Evolutionary conservation across 2,797 vertebrate genomes (phyloP).

Genomic region (Adrianichthys oophorus): DNA sequence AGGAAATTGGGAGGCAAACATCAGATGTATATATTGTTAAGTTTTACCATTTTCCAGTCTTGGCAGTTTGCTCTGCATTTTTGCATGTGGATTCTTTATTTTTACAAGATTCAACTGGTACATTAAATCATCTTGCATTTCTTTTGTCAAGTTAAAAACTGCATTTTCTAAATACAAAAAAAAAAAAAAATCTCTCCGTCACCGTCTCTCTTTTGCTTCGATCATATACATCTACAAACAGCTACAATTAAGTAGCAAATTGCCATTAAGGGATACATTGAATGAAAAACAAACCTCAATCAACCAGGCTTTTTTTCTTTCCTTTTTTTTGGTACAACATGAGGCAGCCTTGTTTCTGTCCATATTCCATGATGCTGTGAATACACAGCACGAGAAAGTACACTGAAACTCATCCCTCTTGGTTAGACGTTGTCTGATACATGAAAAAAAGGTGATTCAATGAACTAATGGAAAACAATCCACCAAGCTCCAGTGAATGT

Average conservation of each 20-base stretch:
- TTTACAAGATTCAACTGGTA: constrained; percentile 25
- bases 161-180: constrained; percentile 40
- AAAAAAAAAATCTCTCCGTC: constrained; percentile 51
- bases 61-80: constrained; percentile 6
- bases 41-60: constrained; percentile 7
- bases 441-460: constrained; percentile 41
- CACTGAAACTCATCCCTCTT: constrained; percentile 50
- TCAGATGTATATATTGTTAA: constrained; percentile 23
- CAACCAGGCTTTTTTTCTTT: constrained; percentile 26
- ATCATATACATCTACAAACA: constrained; percentile 73
- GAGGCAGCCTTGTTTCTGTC: constrained; percentile 65
- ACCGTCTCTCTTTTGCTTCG: constrained; percentile 76
- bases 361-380: constrained; percentile 50
- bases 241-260: constrained; percentile 72
- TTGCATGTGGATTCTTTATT: constrained; percentile 15
- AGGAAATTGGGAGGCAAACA: constrained; percentile 19
- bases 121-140: constrained; percentile 30
- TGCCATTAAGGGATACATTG: constrained; percentile 68
- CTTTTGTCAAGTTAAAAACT: constrained; percentile 44
- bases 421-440: constrained; percentile 39
- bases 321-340: constrained; percentile 70
- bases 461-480: constrained; percentile 23
- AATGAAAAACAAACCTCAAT: constrained; percentile 68
- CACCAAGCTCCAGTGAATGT: constrained; percentile 31
- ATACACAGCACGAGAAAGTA: constrained; percentile 59